Percentiles rank a stretch among this genome's conserved stretches.
phyloP scores from a whole-genome alignment of 2,797 vertebrate genomes.

The Artibeus lituratus region DNA sequence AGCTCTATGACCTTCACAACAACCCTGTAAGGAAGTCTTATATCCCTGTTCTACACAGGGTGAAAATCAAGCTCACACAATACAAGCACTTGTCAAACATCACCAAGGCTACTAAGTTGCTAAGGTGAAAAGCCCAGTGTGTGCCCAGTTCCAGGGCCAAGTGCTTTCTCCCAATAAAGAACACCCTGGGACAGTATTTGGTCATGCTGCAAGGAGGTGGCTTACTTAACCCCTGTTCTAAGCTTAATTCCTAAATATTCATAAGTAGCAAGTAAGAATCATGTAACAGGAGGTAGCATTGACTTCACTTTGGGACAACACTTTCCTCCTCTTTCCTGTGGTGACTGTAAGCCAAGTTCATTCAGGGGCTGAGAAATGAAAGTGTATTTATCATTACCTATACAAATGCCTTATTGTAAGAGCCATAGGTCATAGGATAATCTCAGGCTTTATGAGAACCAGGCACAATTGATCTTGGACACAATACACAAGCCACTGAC shows the following conservation, averaged over 20 bases:
- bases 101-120: background rate
- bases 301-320: background rate
- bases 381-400: background rate
- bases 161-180: background rate
- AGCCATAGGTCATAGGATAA: background rate
- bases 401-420: background rate
- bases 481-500: background rate
- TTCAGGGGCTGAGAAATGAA: background rate
- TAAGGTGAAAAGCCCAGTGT: background rate
- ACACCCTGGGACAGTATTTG: background rate
- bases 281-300: background rate
- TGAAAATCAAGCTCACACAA: background rate
- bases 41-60: background rate
- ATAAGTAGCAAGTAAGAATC: background rate
- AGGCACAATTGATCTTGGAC: background rate
- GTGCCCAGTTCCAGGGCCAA: background rate
- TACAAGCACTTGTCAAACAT: background rate
- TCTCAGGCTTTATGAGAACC: background rate
- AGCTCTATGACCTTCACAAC: background rate
- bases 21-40: fast-evolving
- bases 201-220: background rate
- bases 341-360: background rate
- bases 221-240: background rate
- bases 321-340: background rate
- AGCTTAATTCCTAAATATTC: background rate